Evolutionary conservation across 2,113 vertebrate species (phyloP).

Genomic region (Nannobrachium achirus): DNA sequence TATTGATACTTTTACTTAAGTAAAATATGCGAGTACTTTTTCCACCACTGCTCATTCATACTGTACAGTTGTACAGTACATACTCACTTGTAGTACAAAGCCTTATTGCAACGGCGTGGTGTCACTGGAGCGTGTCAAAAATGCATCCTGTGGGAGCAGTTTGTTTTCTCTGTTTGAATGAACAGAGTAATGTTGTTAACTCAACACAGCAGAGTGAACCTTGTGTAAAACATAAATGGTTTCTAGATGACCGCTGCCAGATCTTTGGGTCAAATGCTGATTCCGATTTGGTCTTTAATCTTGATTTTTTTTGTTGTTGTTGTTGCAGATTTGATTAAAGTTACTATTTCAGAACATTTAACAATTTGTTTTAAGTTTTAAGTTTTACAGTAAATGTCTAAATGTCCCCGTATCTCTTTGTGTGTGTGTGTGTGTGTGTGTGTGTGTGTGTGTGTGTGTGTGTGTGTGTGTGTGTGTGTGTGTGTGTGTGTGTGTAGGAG

Average conservation of each 20-base stretch:
- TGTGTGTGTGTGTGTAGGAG: slow-evolving; percentile 76
- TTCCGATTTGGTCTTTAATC: neutral
- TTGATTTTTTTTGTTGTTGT: neutral
- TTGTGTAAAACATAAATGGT: slow-evolving; percentile 2
- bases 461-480: slow-evolving; percentile 10
- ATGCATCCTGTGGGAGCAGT: slow-evolving; percentile 2
- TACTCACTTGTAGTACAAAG: no score
- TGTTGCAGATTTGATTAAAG: no score
- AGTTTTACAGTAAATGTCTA: neutral
- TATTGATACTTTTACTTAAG: no score
- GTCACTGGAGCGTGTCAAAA: slow-evolving; percentile 7
- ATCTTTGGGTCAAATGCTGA: neutral
- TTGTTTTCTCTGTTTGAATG: slow-evolving; percentile 22
- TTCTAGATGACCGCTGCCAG: neutral
- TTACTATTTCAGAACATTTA: no score
- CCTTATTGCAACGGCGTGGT: neutral
- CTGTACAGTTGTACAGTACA: no score
- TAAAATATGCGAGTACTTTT: no score
- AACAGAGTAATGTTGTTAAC: slow-evolving; percentile 12
- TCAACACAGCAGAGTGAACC: neutral
- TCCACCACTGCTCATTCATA: no score
- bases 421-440: neutral
- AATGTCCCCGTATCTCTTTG: slow-evolving; percentile 11
- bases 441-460: slow-evolving; percentile 3
- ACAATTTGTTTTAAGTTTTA: no score